A percentile compares a stretch with the other conserved stretches of the same genome.
Evolutionary conservation across 2,888 invertebrate species (phyloP).

Genomic region (Microplitis manilae): DNA sequence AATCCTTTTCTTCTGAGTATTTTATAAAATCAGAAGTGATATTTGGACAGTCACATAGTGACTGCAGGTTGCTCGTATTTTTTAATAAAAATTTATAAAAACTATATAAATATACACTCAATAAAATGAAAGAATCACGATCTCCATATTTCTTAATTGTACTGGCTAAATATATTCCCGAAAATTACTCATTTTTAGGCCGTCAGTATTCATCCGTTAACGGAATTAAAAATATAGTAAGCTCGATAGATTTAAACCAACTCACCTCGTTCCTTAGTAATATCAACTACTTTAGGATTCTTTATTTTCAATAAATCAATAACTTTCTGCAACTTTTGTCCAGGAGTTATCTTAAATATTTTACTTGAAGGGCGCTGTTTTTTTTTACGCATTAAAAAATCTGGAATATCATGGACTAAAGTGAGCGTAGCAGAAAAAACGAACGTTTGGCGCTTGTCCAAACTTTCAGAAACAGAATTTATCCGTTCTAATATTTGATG

Average conservation of each 20-base stretch:
- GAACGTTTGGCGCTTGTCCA: slow-evolving; percentile 86
- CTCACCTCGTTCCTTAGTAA: slow-evolving; percentile 84
- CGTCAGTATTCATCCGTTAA: not conserved
- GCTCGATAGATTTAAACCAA: slow-evolving; percentile 38
- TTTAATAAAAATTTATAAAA: too few species aligned
- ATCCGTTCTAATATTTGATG: slow-evolving; percentile 84
- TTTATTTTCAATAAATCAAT: slow-evolving; percentile 88
- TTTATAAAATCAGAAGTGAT: too few species aligned
- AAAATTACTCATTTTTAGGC: too few species aligned
- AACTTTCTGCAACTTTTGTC: slow-evolving; percentile 83
- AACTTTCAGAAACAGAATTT: slow-evolving; percentile 79
- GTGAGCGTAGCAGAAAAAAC: slow-evolving; percentile 98
- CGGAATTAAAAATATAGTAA: slow-evolving; percentile 22
- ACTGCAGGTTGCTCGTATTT: too few species aligned
- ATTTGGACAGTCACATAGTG: too few species aligned
- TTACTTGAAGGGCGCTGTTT: slow-evolving; percentile 71
- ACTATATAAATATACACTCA: too few species aligned
- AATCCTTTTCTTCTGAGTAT: too few species aligned
- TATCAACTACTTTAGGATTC: slow-evolving; percentile 93
- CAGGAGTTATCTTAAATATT: slow-evolving; percentile 79
- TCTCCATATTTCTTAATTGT: too few species aligned
- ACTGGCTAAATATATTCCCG: too few species aligned
- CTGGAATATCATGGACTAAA: slow-evolving; percentile 88
- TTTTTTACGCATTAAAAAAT: slow-evolving; percentile 78
- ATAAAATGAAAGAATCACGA: too few species aligned